Percentiles rank a stretch among this genome's conserved stretches.
phyloP scores from a whole-genome alignment of 2,113 vertebrate genomes.

The Hemiprocne comata region DNA sequence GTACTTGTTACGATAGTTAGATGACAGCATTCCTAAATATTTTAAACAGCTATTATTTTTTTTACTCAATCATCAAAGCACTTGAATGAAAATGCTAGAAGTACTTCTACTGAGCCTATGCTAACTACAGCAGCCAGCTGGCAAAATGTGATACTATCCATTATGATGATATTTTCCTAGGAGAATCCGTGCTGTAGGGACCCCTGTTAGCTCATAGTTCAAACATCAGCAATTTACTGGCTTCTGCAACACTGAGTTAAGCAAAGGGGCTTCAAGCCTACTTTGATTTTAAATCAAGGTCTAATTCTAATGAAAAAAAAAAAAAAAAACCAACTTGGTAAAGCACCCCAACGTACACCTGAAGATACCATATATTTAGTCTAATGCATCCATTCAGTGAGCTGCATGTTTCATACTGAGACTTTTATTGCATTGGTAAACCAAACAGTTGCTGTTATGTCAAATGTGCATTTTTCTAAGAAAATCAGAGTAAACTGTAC shows the following conservation, averaged over 20 bases:
- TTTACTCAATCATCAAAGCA: background rate
- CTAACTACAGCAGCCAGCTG: background rate
- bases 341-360: slow-evolving; percentile 96
- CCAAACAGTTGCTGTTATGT: slow-evolving; percentile 21
- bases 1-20: background rate
- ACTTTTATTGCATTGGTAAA: slow-evolving; percentile 72
- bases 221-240: slow-evolving; percentile 1
- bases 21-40: slow-evolving; percentile 34
- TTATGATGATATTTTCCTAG: background rate
- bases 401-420: slow-evolving; percentile 59
- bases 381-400: slow-evolving; percentile 81
- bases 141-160: background rate
- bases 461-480: background rate
- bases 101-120: background rate
- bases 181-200: background rate
- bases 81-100: slow-evolving; percentile 31
- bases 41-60: background rate
- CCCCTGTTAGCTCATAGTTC: background rate
- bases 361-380: slow-evolving; percentile 91
- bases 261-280: slow-evolving; percentile 87
- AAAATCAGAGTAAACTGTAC: background rate
- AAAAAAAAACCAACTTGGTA: slow-evolving; percentile 78
- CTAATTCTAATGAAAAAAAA: slow-evolving; percentile 83
- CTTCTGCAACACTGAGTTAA: slow-evolving; percentile 3
- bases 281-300: slow-evolving; percentile 92